Percentiles rank a stretch among this genome's conserved stretches.
phyloP scores from a whole-genome alignment of 1,140 invertebrate species.

The Drosophila oshimai region DNA sequence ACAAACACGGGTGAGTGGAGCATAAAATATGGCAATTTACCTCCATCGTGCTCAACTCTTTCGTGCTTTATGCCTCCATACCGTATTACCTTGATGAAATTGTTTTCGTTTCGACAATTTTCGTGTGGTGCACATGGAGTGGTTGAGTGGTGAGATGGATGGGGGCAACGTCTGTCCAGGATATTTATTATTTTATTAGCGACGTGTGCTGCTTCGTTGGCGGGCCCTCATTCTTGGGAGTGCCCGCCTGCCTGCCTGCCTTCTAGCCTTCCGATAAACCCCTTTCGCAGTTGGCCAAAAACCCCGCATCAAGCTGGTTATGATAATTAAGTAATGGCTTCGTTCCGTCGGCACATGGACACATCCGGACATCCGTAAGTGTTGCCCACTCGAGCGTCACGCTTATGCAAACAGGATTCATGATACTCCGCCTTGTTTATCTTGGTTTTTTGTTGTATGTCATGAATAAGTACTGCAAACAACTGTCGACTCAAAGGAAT shows the following conservation, averaged over 20 bases:
- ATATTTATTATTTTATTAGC: slow-evolving; percentile 81
- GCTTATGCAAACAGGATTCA: slow-evolving; percentile 51
- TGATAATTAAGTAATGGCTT: slow-evolving; percentile 78
- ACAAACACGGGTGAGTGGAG: slow-evolving; percentile 49
- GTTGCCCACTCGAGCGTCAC: slow-evolving; percentile 68
- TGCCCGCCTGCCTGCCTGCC: slow-evolving; percentile 49
- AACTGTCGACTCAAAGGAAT: too few species aligned
- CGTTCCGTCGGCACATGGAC: slow-evolving; percentile 33
- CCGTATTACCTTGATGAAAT: slow-evolving; percentile 69
- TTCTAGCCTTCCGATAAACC: slow-evolving; percentile 42
- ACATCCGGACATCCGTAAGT: slow-evolving; percentile 48
- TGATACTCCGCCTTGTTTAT: background rate
- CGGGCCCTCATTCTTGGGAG: slow-evolving; percentile 37
- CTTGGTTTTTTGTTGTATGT: slow-evolving; percentile 9
- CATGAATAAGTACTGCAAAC: slow-evolving; percentile 53
- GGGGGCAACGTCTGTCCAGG: slow-evolving; percentile 36
- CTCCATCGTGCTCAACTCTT: slow-evolving; percentile 47
- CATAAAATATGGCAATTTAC: slow-evolving; percentile 78
- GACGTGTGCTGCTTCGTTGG: slow-evolving; percentile 52
- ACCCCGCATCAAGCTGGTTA: slow-evolving; percentile 39
- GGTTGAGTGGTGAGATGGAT: slow-evolving; percentile 23
- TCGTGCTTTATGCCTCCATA: slow-evolving; percentile 54
- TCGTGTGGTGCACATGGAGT: slow-evolving; percentile 9
- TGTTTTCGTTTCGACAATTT: slow-evolving; percentile 72
- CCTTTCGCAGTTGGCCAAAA: slow-evolving; percentile 58